Percentiles rank a stretch among this genome's conserved stretches.
phyloP scores from a whole-genome alignment of 2,113 vertebrate genomes.

The Microcebus tavaratra region DNA sequence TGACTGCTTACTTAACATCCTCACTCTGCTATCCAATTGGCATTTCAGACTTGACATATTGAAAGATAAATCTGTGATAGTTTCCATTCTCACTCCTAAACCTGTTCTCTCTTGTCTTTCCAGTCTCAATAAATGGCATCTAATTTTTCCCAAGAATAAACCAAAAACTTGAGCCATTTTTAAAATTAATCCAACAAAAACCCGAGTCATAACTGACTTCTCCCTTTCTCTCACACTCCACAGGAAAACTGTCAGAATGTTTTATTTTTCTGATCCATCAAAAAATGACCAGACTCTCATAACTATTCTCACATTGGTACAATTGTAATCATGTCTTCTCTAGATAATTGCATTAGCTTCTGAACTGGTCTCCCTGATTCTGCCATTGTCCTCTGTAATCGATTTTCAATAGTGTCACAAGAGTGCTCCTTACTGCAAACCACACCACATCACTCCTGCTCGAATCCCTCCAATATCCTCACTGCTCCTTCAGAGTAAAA shows the following conservation, averaged over 20 bases:
- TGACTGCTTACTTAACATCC: too few species aligned
- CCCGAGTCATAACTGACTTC: background rate
- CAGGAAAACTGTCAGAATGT: background rate
- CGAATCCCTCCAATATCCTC: background rate
- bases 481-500: background rate
- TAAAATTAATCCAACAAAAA: background rate
- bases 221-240: background rate
- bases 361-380: background rate
- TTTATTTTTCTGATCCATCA: background rate
- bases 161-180: background rate
- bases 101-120: background rate
- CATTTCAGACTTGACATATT: background rate
- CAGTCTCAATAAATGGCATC: background rate
- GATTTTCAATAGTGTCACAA: background rate
- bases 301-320: background rate
- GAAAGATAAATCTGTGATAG: background rate
- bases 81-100: background rate
- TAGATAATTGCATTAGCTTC: background rate
- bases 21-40: background rate
- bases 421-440: background rate
- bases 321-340: background rate
- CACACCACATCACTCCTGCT: background rate
- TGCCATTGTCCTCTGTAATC: background rate
- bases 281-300: background rate
- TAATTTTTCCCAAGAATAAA: background rate